Percentiles rank a stretch among this genome's conserved stretches.
These are phyloP conservation scores for Schizopygopsis malacanthus DNA, from an alignment of 2,797 vertebrate genomes.

Conservation along the genomic window DNA sequence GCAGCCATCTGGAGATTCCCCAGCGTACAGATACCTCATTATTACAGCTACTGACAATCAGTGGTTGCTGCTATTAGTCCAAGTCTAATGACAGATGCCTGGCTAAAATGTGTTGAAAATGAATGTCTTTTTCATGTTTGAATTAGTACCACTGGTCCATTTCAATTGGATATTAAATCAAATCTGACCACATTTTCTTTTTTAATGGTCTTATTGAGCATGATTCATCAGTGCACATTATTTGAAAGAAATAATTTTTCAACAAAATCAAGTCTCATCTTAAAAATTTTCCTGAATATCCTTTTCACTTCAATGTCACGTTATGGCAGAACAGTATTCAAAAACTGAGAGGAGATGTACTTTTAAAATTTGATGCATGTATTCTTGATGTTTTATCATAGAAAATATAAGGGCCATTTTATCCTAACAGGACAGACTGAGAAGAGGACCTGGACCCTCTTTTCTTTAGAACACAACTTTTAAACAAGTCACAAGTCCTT, in stretches of 20 bases:
- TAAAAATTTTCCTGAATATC: no score
- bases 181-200: background rate
- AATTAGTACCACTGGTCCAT: background rate
- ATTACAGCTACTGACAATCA: conserved; percentile 2
- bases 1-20: conserved; percentile 30
- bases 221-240: background rate
- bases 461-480: background rate
- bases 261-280: background rate
- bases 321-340: background rate
- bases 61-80: background rate
- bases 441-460: background rate
- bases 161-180: background rate
- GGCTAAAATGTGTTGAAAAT: background rate
- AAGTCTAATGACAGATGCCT: background rate
- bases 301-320: no score
- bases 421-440: background rate
- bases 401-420: background rate
- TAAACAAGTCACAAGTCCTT: background rate
- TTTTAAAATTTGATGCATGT: background rate
- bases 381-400: background rate
- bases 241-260: background rate
- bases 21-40: background rate
- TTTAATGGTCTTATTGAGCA: background rate
- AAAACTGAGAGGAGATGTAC: background rate
- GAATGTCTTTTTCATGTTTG: background rate